These are phyloP conservation scores for Rhopalosiphum nymphaeae DNA, from an alignment of 2,888 invertebrate genomes.

Conservation along the genomic window DNA sequence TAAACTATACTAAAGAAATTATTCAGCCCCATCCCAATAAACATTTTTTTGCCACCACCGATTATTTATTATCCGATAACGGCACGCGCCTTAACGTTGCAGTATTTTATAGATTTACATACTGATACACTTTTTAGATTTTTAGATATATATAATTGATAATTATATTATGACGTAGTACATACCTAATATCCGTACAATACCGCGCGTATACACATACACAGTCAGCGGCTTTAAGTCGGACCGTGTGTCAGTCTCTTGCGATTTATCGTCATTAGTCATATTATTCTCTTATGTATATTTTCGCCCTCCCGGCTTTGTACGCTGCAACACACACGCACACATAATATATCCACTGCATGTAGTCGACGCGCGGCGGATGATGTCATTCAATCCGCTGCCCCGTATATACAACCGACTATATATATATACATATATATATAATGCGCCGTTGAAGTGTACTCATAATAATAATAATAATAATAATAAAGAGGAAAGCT, in stretches of 20 bases:
- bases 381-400: constrained; percentile 63
- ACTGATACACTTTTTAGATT: neutral
- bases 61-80: neutral
- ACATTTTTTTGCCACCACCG: neutral
- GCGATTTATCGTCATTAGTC: constrained; percentile 61
- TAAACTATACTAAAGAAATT: neutral
- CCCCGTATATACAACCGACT: neutral
- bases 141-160: neutral
- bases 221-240: neutral
- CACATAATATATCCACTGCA: neutral
- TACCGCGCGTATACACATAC: neutral
- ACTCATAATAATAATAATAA: constrained; percentile 58
- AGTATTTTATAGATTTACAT: neutral
- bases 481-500: constrained; percentile 59
- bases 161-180: neutral
- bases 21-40: neutral
- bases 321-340: neutral
- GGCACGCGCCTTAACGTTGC: neutral
- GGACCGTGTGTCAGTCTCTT: neutral
- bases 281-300: constrained; percentile 16
- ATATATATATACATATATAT: neutral
- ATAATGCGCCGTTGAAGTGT: constrained; percentile 31
- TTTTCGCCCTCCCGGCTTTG: constrained; percentile 39
- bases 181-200: neutral
- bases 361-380: neutral